Evolutionary conservation across 2,888 invertebrate genomes (phyloP), one percentile per base, ranked within the genome.

Genomic region (Noctua janthe): DNA sequence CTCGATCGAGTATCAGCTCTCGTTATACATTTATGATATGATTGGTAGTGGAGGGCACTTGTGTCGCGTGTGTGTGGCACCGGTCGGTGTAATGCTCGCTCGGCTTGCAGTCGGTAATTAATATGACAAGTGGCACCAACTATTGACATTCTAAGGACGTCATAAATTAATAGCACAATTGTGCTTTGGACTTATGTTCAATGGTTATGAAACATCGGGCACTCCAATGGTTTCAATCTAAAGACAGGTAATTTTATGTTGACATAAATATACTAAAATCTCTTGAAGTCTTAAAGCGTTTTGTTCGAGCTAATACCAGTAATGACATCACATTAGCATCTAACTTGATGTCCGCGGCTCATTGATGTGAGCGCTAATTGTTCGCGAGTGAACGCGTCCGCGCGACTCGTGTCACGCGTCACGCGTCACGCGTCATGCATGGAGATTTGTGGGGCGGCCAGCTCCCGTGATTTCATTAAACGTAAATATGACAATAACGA

Each of bases 111-210:
- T 20, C 74, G 49, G 47, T 79, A 62, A 76, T 80, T 87, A 76
- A 76, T 80, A 74, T 69, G 85, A 74, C 73, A 74, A 83, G 85
- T 76, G 76, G 85, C 39, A 67, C n/a, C 72, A 84, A 80, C 80
- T 84, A 84, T 74, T 59, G 80, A 76, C 56, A 69, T 23, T 54
- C 71, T 71, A 80, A 80, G 71, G 64, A 66, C 71, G 29, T 69
- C 35, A 69, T 76, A 47, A 87, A 87, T 83, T 69, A 56, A 69
- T 83, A 47, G 69, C 49, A 71, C 39, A 64, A 51, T 75, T 29
- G 39, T 66, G 47, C 81, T 49, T 80, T 51, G 13, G 47, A 54
- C n/a, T 43, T 51, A 64, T 49, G 15, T n/a, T n/a, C n/a, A n/a
- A n/a, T n/a, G 54, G 56, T 66, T 59, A 77, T 56, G 29, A 78